Evolutionary conservation across 2,888 invertebrate species (phyloP).

Genomic region (Oxyteleia sp.): DNA sequence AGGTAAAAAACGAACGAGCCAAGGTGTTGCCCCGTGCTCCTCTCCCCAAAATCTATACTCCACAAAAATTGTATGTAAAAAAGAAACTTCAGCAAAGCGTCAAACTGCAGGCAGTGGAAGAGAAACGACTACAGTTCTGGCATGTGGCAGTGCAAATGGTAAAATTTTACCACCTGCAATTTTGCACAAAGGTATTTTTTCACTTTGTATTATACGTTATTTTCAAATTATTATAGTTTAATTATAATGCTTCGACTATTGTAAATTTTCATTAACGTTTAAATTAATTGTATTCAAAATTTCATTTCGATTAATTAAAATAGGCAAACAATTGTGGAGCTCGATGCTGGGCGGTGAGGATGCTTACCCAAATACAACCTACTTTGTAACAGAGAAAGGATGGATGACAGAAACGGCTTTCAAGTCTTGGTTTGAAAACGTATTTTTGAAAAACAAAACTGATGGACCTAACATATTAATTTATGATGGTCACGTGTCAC

Average conservation of each 20-base stretch:
- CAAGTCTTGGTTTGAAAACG: constrained; percentile 16
- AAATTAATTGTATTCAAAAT: too few relatives aligned
- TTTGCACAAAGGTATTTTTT: constrained; percentile 16
- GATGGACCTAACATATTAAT: constrained; percentile 30
- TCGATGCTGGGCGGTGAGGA: constrained; percentile 18
- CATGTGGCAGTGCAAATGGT: constrained; percentile 25
- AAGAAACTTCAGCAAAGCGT: constrained; percentile 23
- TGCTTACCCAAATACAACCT: constrained; percentile 2
- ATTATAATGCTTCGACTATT: too few relatives aligned
- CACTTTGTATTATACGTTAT: too few relatives aligned
- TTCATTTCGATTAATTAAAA: too few relatives aligned
- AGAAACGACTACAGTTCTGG: constrained; percentile 24
- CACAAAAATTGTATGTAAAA: constrained; percentile 27
- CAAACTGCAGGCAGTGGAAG: constrained; percentile 27
- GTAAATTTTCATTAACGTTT: too few relatives aligned
- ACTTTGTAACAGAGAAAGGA: constrained; percentile 29
- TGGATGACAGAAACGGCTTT: constrained; percentile 40
- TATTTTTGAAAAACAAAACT: constrained; percentile 5
- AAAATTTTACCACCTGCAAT: constrained; percentile 27
- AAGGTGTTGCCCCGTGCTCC: too few relatives aligned
- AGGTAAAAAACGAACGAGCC: too few relatives aligned
- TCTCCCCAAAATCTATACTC: too few relatives aligned
- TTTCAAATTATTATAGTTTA: too few relatives aligned
- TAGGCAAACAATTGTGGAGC: constrained; percentile 24
- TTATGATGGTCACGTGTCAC: constrained; percentile 47